Evolutionary conservation across 2,888 invertebrate genomes (phyloP).

Genomic region (Chymomyza amoena): DNA sequence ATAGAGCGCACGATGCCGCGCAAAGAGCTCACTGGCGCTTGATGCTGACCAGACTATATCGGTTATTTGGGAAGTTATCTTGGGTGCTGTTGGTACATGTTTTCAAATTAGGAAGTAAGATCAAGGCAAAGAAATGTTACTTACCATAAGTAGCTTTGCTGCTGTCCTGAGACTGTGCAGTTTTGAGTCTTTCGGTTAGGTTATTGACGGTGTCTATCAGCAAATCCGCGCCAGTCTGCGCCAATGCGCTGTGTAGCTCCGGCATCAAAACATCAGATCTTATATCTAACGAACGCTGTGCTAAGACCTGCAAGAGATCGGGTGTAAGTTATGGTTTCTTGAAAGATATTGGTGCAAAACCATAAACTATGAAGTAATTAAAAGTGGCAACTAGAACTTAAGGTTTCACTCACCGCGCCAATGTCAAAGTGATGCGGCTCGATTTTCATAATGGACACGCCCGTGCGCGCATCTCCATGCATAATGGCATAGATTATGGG

Average conservation of each 20-base stretch:
- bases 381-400: not conserved
- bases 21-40: constrained; percentile 83
- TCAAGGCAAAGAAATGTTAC: not conserved
- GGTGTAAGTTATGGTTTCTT: not conserved
- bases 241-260: constrained; percentile 83
- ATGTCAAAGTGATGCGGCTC: constrained; percentile 89
- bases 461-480: constrained; percentile 89
- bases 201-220: constrained; percentile 82
- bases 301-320: constrained; percentile 69
- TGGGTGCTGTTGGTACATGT: constrained; percentile 83
- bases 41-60: constrained; percentile 84
- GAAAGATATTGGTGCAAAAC: no score
- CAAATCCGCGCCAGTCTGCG: constrained; percentile 84
- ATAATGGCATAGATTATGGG: constrained; percentile 92
- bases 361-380: no score
- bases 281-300: constrained; percentile 82
- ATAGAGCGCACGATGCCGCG: constrained; percentile 85
- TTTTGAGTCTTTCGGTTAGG: constrained; percentile 82
- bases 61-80: constrained; percentile 83
- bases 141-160: constrained; percentile 86
- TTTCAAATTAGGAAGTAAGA: not conserved
- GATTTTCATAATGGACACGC: constrained; percentile 93
- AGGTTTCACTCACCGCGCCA: constrained; percentile 80
- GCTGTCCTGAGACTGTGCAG: constrained; percentile 82
- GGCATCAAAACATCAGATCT: constrained; percentile 82